Conservation (phyloP, 2,113 vertebrate species). For the Sinocyclocheilus grahami region DNA sequence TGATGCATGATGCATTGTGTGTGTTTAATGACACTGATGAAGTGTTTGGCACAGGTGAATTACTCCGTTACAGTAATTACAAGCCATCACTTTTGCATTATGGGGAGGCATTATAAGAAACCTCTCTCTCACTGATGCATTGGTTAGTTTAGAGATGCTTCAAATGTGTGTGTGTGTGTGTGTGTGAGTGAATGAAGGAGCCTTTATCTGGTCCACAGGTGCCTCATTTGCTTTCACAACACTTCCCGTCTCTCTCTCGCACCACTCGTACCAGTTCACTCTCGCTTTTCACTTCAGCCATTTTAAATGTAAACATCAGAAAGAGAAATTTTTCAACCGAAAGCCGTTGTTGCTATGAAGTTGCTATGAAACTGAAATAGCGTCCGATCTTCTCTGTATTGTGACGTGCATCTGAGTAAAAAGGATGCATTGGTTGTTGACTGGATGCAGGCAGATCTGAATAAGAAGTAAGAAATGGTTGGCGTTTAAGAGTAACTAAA, state of each 20-base stretch:
- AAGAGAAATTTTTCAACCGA: neutral
- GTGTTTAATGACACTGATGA: neutral
- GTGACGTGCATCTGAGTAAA: no score
- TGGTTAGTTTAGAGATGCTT: conserved; percentile 70
- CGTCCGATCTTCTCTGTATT: no score
- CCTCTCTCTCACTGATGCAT: conserved; percentile 74
- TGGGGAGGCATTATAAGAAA: conserved; percentile 54
- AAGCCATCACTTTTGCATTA: conserved; percentile 73
- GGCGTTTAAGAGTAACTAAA: neutral
- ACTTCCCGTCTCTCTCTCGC: neutral
- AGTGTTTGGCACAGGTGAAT: conserved; percentile 69
- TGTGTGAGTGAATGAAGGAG: conserved; percentile 18
- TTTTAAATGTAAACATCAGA: neutral
- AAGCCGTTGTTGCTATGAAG: neutral
- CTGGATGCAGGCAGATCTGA: no score
- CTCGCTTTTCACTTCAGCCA: neutral
- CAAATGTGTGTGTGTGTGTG: neutral
- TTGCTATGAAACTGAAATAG: no score
- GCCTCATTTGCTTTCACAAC: conserved; percentile 28
- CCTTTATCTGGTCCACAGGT: conserved; percentile 32
- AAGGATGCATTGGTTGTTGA: no score
- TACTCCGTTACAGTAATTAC: conserved; percentile 80
- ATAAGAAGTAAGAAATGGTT: neutral
- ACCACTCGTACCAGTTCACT: neutral
- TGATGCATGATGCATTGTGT: conserved; percentile 1